phyloP scores from a whole-genome alignment of 2,888 invertebrate genomes.

The Notodonta dromedarius region DNA sequence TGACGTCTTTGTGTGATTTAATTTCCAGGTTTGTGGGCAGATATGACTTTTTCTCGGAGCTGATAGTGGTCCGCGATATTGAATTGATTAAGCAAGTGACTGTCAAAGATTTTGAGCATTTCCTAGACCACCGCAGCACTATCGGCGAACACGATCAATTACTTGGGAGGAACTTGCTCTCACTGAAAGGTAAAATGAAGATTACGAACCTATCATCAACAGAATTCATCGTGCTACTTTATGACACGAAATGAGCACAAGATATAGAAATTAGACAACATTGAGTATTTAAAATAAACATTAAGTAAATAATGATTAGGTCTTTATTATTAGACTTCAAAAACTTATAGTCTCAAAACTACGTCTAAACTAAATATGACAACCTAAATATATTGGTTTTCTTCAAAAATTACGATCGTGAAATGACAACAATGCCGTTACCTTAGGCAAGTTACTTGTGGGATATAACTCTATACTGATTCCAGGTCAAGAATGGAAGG shows the following conservation, averaged over 20 bases:
- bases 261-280: too few species aligned
- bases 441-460: too few species aligned
- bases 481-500: conserved; percentile 53
- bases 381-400: neutral
- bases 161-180: conserved; percentile 75
- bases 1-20: neutral
- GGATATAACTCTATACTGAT: neutral
- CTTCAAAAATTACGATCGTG: neutral
- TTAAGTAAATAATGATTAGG: too few species aligned
- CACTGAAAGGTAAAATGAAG: conserved; percentile 65
- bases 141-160: conserved; percentile 69
- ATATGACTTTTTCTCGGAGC: conserved; percentile 64
- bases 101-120: conserved; percentile 82
- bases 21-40: conserved; percentile 58
- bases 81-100: conserved; percentile 77
- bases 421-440: too few species aligned
- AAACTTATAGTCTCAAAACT: too few species aligned
- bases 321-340: too few species aligned
- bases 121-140: conserved; percentile 70
- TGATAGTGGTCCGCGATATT: conserved; percentile 68
- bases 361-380: too few species aligned
- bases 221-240: too few species aligned
- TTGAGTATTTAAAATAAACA: too few species aligned
- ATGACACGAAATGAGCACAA: too few species aligned
- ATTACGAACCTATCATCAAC: too few species aligned